Evolutionary conservation across 1,140 invertebrate species (phyloP).

Genomic region (Leptinotarsa lineolata): DNA sequence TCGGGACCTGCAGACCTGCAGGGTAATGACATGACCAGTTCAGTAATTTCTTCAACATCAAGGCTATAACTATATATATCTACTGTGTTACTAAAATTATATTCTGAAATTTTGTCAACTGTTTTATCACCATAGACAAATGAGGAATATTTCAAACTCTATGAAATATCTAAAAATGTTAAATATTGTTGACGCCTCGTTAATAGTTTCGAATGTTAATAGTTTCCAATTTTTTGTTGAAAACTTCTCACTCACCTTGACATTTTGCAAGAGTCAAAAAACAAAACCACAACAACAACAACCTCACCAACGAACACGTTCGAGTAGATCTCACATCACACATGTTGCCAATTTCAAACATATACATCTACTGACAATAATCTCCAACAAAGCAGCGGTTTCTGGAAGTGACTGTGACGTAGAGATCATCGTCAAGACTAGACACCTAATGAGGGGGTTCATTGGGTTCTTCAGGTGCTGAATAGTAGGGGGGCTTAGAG

Average conservation of each 20-base stretch:
- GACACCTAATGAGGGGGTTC: background rate
- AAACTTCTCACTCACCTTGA: background rate
- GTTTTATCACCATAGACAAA: too few relatives aligned
- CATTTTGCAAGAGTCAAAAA: background rate
- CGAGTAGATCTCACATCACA: background rate
- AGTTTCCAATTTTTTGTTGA: background rate
- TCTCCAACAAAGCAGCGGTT: background rate
- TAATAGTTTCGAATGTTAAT: too few relatives aligned
- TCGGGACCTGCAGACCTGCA: too few relatives aligned
- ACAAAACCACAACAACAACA: background rate
- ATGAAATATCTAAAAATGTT: too few relatives aligned
- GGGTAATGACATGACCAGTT: too few relatives aligned
- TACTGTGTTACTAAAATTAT: too few relatives aligned
- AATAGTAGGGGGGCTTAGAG: background rate
- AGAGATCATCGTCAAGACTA: slow-evolving; percentile 1
- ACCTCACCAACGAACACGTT: background rate
- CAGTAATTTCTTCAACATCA: too few relatives aligned
- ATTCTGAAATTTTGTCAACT: too few relatives aligned
- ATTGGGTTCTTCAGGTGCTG: background rate
- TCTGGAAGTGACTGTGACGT: background rate
- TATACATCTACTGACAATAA: background rate
- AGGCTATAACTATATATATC: too few relatives aligned
- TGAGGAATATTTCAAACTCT: too few relatives aligned
- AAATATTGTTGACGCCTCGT: too few relatives aligned
- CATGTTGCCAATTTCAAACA: background rate